phyloP scores from a whole-genome alignment of 2,113 vertebrate species.

The Phaethon lepturus region DNA sequence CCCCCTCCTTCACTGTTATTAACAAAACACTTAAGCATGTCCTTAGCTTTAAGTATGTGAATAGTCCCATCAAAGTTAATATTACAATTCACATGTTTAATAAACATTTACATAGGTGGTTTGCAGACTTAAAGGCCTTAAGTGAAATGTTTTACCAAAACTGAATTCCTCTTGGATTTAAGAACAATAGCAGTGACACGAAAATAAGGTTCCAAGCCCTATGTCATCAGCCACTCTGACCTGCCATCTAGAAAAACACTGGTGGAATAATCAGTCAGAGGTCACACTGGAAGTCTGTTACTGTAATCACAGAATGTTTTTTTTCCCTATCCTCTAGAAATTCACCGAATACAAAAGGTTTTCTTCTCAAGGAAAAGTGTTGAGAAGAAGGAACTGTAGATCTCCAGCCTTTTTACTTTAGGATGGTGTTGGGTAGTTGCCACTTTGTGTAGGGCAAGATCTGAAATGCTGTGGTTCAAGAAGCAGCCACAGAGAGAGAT shows the following conservation, averaged over 20 bases:
- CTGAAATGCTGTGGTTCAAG: neutral
- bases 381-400: neutral
- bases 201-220: neutral
- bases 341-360: neutral
- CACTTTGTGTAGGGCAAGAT: neutral
- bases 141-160: neutral
- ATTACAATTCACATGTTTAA: constrained; percentile 25
- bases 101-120: constrained; percentile 53
- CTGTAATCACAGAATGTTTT: neutral
- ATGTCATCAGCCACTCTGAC: neutral
- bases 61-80: constrained; percentile 31
- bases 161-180: neutral
- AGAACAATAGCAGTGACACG: neutral
- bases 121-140: neutral
- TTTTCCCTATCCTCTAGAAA: neutral
- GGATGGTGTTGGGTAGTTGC: neutral
- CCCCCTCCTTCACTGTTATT: constrained; percentile 42
- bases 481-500: neutral
- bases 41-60: constrained; percentile 25
- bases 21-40: constrained; percentile 38
- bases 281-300: neutral
- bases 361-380: neutral
- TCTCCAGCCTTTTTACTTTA: neutral
- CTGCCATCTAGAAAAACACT: neutral
- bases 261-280: neutral